phyloP scores from a whole-genome alignment of 2,113 vertebrate species.

The Ancistrus triradiatus region DNA sequence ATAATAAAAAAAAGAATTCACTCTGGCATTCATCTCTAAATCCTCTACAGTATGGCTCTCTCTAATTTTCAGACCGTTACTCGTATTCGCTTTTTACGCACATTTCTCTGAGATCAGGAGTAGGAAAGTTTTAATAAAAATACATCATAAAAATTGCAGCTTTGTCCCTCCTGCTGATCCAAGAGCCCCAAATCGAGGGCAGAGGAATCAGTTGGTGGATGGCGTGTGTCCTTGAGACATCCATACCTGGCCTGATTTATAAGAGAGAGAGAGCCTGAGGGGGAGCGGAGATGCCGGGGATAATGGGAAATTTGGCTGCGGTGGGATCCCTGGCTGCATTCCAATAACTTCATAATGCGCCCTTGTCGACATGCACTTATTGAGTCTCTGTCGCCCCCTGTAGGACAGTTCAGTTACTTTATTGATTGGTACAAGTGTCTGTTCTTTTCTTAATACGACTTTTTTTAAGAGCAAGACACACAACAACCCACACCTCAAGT shows the following conservation, averaged over 20 bases:
- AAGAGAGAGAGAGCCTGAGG: slow-evolving; percentile 11
- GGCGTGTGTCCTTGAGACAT: slow-evolving; percentile 39
- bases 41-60: too few species aligned
- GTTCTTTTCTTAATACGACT: background rate
- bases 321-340: background rate
- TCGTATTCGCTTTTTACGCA: too few species aligned
- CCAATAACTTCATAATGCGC: slow-evolving; percentile 12
- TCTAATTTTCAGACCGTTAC: too few species aligned
- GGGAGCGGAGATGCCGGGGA: background rate
- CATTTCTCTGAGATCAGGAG: slow-evolving; percentile 33
- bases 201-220: slow-evolving; percentile 15
- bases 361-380: background rate
- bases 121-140: slow-evolving; percentile 19
- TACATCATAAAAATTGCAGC: slow-evolving; percentile 15
- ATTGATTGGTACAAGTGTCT: background rate
- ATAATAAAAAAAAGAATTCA: too few species aligned
- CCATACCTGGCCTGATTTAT: slow-evolving; percentile 36
- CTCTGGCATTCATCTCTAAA: too few species aligned
- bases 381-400: background rate
- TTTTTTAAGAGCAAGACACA: too few species aligned
- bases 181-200: slow-evolving; percentile 7
- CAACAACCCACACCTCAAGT: too few species aligned
- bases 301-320: slow-evolving; percentile 21
- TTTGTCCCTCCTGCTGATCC: background rate
- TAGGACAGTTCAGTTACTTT: background rate